Conservation (phyloP, 2,113 vertebrate genomes). For the Charadrius vociferus region DNA sequence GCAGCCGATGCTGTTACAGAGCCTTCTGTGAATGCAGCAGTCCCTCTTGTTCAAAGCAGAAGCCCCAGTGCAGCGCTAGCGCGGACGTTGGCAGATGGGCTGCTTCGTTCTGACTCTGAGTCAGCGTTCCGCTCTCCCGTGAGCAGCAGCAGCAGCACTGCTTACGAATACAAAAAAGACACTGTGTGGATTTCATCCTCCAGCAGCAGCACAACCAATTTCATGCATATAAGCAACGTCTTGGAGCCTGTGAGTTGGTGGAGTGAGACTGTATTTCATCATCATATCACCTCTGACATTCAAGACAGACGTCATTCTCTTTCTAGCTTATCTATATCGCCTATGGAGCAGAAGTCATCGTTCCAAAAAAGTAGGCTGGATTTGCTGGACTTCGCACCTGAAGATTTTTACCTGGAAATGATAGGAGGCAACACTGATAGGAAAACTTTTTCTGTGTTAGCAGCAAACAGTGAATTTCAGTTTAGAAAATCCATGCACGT, state of each 20-base stretch:
- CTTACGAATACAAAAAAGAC: constrained; percentile 43
- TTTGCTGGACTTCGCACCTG: not conserved
- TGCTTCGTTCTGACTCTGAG: constrained; percentile 52
- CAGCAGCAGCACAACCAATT: not conserved
- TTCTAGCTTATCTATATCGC: not conserved
- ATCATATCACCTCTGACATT: constrained; percentile 34
- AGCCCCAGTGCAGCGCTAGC: constrained; percentile 44
- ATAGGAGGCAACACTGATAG: not conserved
- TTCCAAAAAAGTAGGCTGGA: constrained; percentile 42
- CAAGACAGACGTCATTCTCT: constrained; percentile 4
- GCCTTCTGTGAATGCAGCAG: constrained; percentile 11
- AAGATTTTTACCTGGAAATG: constrained; percentile 1
- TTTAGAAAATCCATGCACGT: not conserved
- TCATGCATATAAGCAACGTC: not conserved
- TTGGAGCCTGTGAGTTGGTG: constrained; percentile 28
- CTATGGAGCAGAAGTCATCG: not conserved
- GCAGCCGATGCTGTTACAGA: constrained; percentile 38
- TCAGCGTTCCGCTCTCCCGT: not conserved
- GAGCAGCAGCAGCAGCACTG: not conserved
- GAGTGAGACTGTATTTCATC: constrained; percentile 32
- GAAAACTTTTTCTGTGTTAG: not conserved
- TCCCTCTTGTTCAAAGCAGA: constrained; percentile 19
- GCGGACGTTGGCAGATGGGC: constrained; percentile 31
- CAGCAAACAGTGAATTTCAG: not conserved
- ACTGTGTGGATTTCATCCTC: not conserved